Evolutionary conservation across 2,113 vertebrate genomes (phyloP).

Genomic region (Serilophus lunatus): DNA sequence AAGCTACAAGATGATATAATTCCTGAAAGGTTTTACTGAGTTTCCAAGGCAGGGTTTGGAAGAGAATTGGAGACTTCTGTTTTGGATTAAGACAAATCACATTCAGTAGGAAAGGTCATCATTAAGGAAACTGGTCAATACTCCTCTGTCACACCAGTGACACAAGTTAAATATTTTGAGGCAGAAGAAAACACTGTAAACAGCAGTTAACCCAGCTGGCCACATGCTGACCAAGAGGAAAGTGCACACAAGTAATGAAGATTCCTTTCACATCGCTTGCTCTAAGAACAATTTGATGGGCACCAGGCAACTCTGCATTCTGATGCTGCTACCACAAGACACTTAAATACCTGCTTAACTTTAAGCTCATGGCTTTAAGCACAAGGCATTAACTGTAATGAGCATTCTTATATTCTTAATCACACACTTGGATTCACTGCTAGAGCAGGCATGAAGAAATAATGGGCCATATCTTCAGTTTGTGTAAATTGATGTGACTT

Average conservation of each 20-base stretch:
- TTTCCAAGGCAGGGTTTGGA: not conserved
- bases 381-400: slow-evolving; percentile 11
- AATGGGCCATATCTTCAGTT: not conserved
- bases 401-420: not conserved
- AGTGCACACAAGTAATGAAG: not conserved
- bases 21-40: not conserved
- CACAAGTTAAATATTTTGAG: not conserved
- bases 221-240: not conserved
- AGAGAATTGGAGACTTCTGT: not conserved
- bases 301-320: not conserved
- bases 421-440: not conserved
- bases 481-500: not conserved
- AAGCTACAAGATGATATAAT: not conserved
- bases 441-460: not conserved
- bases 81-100: not conserved
- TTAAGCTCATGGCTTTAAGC: not conserved
- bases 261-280: not conserved
- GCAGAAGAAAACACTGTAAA: not conserved
- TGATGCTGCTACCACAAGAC: not conserved
- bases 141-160: not conserved
- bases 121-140: not conserved
- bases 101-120: not conserved
- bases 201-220: not conserved
- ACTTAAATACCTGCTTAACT: not conserved
- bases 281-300: not conserved